Evolutionary conservation across 2,797 vertebrate species (phyloP).

Genomic region (Pogoniulus pusillus): DNA sequence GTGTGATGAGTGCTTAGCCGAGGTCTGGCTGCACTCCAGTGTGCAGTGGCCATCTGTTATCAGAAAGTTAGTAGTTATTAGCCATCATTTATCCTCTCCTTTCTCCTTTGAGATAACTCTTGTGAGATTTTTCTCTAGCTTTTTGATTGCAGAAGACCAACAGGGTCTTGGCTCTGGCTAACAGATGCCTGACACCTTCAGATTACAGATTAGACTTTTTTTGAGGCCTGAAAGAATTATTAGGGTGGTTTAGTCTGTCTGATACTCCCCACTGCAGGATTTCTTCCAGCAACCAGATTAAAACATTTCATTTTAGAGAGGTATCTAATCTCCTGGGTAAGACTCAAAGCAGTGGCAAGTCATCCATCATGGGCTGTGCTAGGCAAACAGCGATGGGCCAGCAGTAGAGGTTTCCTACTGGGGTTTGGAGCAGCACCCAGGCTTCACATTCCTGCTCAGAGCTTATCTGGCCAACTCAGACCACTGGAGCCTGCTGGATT

Average conservation of each 20-base stretch:
- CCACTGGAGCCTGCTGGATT: slow-evolving; percentile 22
- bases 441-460: slow-evolving; percentile 36
- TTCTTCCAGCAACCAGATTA: slow-evolving; percentile 44
- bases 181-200: background rate
- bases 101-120: background rate
- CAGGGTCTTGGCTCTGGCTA: background rate
- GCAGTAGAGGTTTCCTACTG: background rate
- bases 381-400: background rate
- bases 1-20: background rate
- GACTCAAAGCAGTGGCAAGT: slow-evolving; percentile 9
- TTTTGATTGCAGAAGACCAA: background rate
- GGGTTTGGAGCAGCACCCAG: slow-evolving; percentile 41
- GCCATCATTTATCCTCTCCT: background rate
- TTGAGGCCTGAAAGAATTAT: slow-evolving; percentile 1
- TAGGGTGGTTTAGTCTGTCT: slow-evolving; percentile 8
- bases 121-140: background rate
- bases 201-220: slow-evolving; percentile 11
- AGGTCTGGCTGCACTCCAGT: background rate
- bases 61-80: background rate
- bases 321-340: slow-evolving; percentile 51
- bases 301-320: slow-evolving; percentile 3
- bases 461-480: slow-evolving; percentile 60
- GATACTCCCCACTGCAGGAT: background rate
- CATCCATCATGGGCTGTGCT: slow-evolving; percentile 11
- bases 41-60: background rate